These are phyloP conservation scores for Mimas tiliae DNA, from an alignment of 2,888 invertebrate species.

Conservation along the genomic window DNA sequence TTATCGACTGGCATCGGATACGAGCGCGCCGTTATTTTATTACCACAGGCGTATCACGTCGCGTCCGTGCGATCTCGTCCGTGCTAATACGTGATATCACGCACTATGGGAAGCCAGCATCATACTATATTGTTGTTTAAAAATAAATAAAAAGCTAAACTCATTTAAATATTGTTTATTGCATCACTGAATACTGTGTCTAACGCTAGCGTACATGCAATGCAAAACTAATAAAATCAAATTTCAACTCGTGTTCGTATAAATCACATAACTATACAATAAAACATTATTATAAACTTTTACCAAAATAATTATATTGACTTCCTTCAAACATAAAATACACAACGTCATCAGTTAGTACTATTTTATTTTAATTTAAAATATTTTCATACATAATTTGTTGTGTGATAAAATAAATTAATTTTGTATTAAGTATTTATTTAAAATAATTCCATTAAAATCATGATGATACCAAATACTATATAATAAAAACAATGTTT, in stretches of 20 bases:
- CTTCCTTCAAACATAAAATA: slow-evolving; percentile 28
- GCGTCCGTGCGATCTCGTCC: no score
- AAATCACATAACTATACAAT: slow-evolving; percentile 57
- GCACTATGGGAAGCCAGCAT: no score
- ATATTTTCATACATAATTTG: neutral
- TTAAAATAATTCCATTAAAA: no score
- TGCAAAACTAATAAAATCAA: slow-evolving; percentile 56
- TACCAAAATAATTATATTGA: slow-evolving; percentile 56
- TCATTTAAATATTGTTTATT: slow-evolving; percentile 70
- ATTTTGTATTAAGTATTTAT: no score
- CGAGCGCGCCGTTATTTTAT: no score
- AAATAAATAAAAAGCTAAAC: slow-evolving; percentile 39
- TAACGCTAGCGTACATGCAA: slow-evolving; percentile 76
- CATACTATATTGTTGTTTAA: no score
- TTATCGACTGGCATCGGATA: no score
- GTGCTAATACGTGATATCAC: no score
- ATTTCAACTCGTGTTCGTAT: slow-evolving; percentile 60
- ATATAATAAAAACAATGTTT: no score
- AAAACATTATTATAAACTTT: slow-evolving; percentile 67
- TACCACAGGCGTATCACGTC: no score
- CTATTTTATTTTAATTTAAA: neutral
- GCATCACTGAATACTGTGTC: slow-evolving; percentile 80
- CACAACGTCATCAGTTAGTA: slow-evolving; percentile 29
- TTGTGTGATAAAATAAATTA: neutral
- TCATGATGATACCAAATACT: no score